These are phyloP conservation scores for Chauna torquata DNA, from an alignment of 2,113 vertebrate genomes.

Conservation along the genomic window DNA sequence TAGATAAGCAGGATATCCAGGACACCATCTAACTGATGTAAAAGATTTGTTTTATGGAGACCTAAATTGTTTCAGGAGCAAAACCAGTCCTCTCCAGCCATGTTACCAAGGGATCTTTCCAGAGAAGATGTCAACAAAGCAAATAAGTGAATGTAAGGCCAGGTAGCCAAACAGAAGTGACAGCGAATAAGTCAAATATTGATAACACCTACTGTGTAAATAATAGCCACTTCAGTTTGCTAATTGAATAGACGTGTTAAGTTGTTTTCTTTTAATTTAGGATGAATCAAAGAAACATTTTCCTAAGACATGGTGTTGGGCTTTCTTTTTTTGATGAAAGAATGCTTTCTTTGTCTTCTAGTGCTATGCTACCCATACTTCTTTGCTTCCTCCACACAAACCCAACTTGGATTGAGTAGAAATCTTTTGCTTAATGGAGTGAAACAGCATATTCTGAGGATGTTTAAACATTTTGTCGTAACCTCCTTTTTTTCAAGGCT, in stretches of 20 bases:
- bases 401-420: not conserved
- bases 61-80: not conserved
- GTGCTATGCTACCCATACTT: not conserved
- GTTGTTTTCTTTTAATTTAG: not conserved
- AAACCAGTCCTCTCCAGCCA: not conserved
- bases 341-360: not conserved
- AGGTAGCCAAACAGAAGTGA: not conserved
- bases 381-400: not conserved
- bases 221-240: not conserved
- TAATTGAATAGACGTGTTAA: not conserved
- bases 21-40: not conserved
- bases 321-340: not conserved
- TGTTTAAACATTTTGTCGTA: not conserved
- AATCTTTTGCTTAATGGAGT: not conserved
- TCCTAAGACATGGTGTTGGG: not conserved
- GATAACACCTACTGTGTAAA: not conserved
- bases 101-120: not conserved
- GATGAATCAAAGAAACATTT: not conserved
- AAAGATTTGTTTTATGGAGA: not conserved
- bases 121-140: not conserved
- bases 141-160: not conserved
- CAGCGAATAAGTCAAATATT: not conserved
- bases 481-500: not conserved
- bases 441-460: not conserved
- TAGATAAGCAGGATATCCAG: conserved; percentile 14